A percentile compares a stretch with the other conserved stretches of the same genome.
phyloP scores from a whole-genome alignment of 2,113 vertebrate species.

The Sialia sialis region DNA sequence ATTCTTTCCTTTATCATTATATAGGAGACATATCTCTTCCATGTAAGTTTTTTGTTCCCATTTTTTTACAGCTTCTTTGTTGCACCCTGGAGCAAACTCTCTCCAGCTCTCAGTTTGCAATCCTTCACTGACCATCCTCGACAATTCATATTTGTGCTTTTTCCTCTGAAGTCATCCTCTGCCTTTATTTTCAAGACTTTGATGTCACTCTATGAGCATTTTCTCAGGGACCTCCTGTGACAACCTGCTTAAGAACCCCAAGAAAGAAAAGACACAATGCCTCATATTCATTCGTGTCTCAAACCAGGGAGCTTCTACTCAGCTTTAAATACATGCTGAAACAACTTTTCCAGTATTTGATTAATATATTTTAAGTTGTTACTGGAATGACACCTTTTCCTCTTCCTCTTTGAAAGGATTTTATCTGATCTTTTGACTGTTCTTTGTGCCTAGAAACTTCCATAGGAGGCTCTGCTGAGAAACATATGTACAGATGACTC shows the following conservation, averaged over 20 bases:
- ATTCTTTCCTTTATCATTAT: background rate
- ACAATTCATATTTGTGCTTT: background rate
- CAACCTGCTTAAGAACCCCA: background rate
- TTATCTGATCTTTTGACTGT: slow-evolving; percentile 19
- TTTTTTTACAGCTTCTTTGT: background rate
- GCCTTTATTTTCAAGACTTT: background rate
- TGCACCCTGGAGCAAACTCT: background rate
- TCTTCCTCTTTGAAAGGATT: slow-evolving; percentile 13
- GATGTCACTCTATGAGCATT: background rate
- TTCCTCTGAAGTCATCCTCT: background rate
- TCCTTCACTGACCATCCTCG: background rate
- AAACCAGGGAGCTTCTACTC: background rate
- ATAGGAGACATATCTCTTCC: background rate
- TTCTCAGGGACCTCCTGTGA: background rate
- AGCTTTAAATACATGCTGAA: background rate
- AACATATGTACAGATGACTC: slow-evolving; percentile 5
- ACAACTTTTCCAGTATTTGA: background rate
- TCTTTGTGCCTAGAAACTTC: slow-evolving; percentile 12
- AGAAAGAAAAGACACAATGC: background rate
- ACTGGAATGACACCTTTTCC: background rate
- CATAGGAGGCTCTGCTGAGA: background rate
- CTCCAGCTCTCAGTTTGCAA: background rate
- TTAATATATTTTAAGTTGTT: background rate
- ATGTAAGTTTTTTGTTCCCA: background rate
- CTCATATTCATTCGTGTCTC: background rate